A percentile compares a stretch with the other conserved stretches of the same genome.
phyloP scores from a whole-genome alignment of 2,113 vertebrate genomes.

The Uria aalge region DNA sequence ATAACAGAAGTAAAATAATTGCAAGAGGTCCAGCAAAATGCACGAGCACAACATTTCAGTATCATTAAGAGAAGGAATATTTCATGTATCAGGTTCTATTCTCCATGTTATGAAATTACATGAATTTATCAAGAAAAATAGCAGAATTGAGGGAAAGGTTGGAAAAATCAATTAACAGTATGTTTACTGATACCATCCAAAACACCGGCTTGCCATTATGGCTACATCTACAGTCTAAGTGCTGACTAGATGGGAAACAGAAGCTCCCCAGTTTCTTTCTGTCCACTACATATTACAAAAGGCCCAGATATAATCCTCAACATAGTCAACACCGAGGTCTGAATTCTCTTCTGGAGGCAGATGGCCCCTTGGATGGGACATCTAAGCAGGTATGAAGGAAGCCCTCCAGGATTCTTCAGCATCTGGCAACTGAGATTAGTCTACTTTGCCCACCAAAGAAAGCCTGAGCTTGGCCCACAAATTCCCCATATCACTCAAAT shows the following conservation, averaged over 20 bases:
- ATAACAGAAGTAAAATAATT: not conserved
- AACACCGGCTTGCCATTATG: not conserved
- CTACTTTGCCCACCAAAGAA: not conserved
- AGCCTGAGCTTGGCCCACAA: not conserved
- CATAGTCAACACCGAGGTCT: not conserved
- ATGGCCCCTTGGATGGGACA: not conserved
- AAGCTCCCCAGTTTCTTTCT: not conserved
- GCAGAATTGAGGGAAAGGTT: not conserved
- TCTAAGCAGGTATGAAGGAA: not conserved
- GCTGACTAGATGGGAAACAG: not conserved
- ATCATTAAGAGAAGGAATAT: not conserved
- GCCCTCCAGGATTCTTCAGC: not conserved
- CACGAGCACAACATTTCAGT: not conserved
- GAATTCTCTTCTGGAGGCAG: not conserved
- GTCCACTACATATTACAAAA: not conserved
- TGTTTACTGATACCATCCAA: not conserved
- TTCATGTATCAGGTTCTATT: not conserved
- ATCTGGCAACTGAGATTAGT: not conserved
- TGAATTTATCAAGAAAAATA: not conserved
- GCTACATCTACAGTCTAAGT: not conserved
- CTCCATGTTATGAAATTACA: not conserved
- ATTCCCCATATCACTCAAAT: not conserved
- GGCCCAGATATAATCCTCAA: not conserved
- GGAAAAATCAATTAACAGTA: not conserved
- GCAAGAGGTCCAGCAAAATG: not conserved